phyloP scores from a whole-genome alignment of 64 coral and sea anemone species.

The Actinia equina region DNA sequence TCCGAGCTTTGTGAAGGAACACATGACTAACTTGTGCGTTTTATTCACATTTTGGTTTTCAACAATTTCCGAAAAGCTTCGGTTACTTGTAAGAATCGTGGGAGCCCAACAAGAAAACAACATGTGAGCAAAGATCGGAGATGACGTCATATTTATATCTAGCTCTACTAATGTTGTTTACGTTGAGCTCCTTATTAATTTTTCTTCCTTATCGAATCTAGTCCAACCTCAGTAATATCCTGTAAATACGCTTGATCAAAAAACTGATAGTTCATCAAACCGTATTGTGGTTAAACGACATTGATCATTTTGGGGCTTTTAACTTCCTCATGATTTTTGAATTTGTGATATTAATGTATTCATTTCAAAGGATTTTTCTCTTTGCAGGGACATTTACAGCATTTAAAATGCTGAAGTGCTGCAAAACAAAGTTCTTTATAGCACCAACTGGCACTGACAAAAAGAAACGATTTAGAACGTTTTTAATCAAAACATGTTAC shows the following conservation, averaged over 20 bases:
- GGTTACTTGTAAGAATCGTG: background rate
- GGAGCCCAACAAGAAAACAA: background rate
- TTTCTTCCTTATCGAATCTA: background rate
- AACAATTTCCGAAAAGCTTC: background rate
- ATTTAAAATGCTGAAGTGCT: background rate
- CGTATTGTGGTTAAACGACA: too few species aligned
- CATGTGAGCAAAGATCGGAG: background rate
- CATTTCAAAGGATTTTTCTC: background rate
- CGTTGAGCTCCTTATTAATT: background rate
- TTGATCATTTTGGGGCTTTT: too few species aligned
- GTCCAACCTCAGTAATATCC: too few species aligned
- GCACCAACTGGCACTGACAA: background rate
- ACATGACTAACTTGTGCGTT: background rate
- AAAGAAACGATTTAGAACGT: background rate
- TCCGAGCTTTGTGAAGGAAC: background rate
- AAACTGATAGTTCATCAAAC: too few species aligned
- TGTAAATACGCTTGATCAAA: too few species aligned
- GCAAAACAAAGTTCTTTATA: background rate
- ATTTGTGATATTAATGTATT: background rate
- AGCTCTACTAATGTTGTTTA: background rate
- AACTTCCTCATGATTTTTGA: too few species aligned
- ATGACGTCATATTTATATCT: slow-evolving; percentile 1
- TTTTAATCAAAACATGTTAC: background rate
- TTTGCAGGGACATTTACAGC: background rate
- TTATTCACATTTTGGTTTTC: background rate